Evolutionary conservation across 1,140 invertebrate genomes (phyloP).

Genomic region (Drosophila kikkawai): DNA sequence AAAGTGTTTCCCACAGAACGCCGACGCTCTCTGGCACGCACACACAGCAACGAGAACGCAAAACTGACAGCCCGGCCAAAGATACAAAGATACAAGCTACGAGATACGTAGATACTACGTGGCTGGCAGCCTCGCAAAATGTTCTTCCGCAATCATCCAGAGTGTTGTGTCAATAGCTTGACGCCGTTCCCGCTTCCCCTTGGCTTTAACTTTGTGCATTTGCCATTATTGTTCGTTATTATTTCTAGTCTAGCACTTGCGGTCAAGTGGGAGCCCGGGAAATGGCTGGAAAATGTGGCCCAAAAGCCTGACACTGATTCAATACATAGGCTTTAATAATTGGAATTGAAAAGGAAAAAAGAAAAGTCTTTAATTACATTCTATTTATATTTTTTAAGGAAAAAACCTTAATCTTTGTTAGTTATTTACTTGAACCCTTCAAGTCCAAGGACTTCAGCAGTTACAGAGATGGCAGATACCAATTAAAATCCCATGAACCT

Average conservation of each 20-base stretch:
- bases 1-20: slow-evolving; percentile 67
- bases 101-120: slow-evolving; percentile 32
- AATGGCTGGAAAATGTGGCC: background rate
- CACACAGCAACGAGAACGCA: slow-evolving; percentile 1
- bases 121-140: slow-evolving; percentile 45
- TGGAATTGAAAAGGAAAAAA: background rate
- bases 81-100: slow-evolving; percentile 17
- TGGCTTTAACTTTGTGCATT: slow-evolving; percentile 8
- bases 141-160: slow-evolving; percentile 73
- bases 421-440: no score
- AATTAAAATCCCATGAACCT: background rate
- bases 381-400: no score
- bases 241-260: slow-evolving; percentile 31
- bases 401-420: no score
- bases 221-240: slow-evolving; percentile 31
- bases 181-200: background rate
- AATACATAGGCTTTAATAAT: background rate
- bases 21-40: slow-evolving; percentile 11
- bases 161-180: slow-evolving; percentile 77
- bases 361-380: no score
- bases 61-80: slow-evolving; percentile 23
- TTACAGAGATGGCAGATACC: background rate
- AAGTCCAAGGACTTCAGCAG: background rate
- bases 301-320: background rate
- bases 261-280: slow-evolving; percentile 7